Conservation (phyloP, 2,888 invertebrate species). For the Cerastis rubricosa region DNA sequence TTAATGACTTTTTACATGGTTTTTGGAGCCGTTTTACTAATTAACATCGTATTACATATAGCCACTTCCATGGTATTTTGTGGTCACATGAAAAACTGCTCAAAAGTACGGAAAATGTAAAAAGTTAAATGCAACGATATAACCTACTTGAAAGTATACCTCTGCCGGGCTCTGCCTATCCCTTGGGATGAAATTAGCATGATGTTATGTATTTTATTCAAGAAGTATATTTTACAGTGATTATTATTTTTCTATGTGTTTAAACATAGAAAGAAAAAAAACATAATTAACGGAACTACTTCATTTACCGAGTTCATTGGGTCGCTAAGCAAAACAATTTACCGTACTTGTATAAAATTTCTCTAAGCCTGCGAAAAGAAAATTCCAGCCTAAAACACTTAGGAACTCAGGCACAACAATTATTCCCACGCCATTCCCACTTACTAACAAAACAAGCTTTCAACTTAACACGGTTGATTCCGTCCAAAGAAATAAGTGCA, state of each 20-base stretch:
- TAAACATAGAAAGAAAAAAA: too few relatives aligned
- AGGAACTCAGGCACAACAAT: slow-evolving; percentile 2
- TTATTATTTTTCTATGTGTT: too few relatives aligned
- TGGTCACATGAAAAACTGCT: slow-evolving; percentile 22
- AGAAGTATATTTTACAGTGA: neutral
- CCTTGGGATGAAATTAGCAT: accelerated
- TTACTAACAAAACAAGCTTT: slow-evolving; percentile 25
- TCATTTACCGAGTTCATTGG: too few relatives aligned
- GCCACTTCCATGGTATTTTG: neutral
- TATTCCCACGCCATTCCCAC: slow-evolving; percentile 1
- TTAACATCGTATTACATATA: slow-evolving; percentile 38
- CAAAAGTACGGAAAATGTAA: neutral
- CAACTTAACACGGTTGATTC: slow-evolving; percentile 25
- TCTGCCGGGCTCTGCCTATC: neutral
- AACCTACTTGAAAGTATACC: too few relatives aligned
- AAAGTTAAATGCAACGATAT: slow-evolving; percentile 1
- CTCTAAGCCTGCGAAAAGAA: neutral
- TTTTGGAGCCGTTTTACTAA: slow-evolving; percentile 32
- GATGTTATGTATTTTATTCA: neutral
- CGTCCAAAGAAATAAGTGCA: slow-evolving; percentile 19
- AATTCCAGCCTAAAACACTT: neutral
- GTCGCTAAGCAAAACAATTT: neutral
- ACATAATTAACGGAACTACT: too few relatives aligned
- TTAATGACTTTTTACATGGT: slow-evolving; percentile 16
- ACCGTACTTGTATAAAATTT: neutral